phyloP scores from a whole-genome alignment of 2,113 vertebrate species.

The Chionomys nivalis region DNA sequence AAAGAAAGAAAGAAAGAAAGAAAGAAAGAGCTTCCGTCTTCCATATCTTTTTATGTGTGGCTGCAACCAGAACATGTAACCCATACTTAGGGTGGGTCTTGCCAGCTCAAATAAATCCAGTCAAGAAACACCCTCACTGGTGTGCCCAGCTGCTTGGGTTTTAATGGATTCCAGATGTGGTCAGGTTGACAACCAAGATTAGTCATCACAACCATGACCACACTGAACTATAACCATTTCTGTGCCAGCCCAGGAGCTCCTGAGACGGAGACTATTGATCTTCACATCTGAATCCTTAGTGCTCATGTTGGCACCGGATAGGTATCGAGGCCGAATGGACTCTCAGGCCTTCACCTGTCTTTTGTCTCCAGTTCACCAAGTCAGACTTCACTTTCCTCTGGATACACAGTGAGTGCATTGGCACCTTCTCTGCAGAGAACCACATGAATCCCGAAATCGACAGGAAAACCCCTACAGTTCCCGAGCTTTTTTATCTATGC shows the following conservation, averaged over 20 bases:
- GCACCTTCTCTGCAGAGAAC: not conserved
- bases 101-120: not conserved
- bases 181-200: not conserved
- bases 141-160: not conserved
- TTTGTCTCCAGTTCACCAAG: not conserved
- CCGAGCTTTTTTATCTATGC: not conserved
- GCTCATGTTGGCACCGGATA: not conserved
- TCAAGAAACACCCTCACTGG: too few species aligned
- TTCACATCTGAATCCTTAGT: not conserved
- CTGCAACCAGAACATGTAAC: not conserved
- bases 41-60: not conserved
- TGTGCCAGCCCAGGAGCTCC: not conserved
- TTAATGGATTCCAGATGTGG: not conserved
- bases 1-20: not conserved
- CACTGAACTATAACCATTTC: not conserved
- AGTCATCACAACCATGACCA: not conserved
- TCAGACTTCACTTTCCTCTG: not conserved
- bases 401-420: not conserved
- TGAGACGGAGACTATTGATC: not conserved
- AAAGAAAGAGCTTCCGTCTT: not conserved
- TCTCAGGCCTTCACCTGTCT: not conserved
- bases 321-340: not conserved
- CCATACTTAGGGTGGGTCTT: not conserved
- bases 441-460: not conserved
- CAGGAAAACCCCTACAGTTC: not conserved